Percentiles rank a stretch among this genome's conserved stretches.
Evolutionary conservation across 2,113 vertebrate genomes (phyloP).

Genomic region (Pelvicachromis taeniatus): DNA sequence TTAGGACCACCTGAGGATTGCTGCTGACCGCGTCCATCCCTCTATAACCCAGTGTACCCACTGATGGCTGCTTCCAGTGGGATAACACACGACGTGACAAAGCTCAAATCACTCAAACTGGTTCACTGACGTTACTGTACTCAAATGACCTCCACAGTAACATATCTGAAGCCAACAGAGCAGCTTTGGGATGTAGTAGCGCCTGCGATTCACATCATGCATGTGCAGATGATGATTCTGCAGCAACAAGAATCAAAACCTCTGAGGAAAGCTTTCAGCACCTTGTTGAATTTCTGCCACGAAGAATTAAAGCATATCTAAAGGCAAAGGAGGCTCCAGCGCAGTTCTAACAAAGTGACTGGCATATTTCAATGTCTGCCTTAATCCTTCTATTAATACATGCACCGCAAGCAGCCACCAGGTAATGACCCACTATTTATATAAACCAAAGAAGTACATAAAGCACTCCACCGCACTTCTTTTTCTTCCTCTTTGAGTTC

Average conservation of each 20-base stretch:
- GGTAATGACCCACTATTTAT: neutral
- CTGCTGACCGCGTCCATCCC: too few species aligned
- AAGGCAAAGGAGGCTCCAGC: neutral
- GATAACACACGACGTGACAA: neutral
- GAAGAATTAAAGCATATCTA: too few species aligned
- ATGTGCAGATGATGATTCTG: neutral
- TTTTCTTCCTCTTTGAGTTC: neutral
- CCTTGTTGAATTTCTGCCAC: too few species aligned
- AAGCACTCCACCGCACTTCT: neutral
- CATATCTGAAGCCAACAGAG: neutral
- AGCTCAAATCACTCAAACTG: neutral
- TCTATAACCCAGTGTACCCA: neutral
- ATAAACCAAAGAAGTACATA: neutral
- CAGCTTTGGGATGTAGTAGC: neutral
- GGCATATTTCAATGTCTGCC: neutral
- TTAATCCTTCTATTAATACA: neutral
- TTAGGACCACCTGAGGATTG: rapidly evolving
- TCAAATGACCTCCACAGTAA: neutral
- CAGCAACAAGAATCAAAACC: neutral
- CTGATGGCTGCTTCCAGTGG: neutral
- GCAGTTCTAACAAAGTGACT: neutral
- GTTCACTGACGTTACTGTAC: neutral
- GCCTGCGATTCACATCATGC: neutral
- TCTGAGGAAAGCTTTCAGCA: rapidly evolving
- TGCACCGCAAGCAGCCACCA: neutral